phyloP scores from a whole-genome alignment of 2,888 invertebrate genomes.

The Brenthis hecate region DNA sequence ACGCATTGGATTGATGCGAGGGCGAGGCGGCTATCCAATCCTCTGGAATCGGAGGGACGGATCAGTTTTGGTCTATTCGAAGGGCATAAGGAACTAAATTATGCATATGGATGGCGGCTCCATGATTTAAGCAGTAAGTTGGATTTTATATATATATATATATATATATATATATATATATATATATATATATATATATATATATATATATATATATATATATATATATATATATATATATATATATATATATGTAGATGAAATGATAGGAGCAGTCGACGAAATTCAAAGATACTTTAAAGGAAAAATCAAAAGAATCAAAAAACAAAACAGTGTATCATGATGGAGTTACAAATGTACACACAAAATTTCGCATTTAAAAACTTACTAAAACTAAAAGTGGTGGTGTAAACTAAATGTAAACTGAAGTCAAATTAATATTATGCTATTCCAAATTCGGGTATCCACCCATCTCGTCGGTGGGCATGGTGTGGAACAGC shows the following conservation, averaged over 20 bases:
- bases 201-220: too few relatives aligned
- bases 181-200: too few relatives aligned
- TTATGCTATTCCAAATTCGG: conserved; percentile 45
- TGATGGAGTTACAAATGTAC: too few relatives aligned
- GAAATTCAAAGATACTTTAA: too few relatives aligned
- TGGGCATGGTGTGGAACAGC: conserved; percentile 91
- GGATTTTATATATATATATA: too few relatives aligned
- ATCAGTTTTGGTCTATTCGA: conserved; percentile 93
- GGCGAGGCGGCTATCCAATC: conserved; percentile 86
- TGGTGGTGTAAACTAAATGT: neutral
- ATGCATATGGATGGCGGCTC: conserved; percentile 89
- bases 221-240: too few relatives aligned
- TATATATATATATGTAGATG: neutral
- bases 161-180: too few relatives aligned
- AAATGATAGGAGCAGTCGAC: too few relatives aligned
- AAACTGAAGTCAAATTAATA: neutral
- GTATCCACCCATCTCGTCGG: conserved; percentile 82
- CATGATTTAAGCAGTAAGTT: conserved; percentile 89
- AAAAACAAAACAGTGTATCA: too few relatives aligned
- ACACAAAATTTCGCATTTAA: too few relatives aligned
- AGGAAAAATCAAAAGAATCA: too few relatives aligned
- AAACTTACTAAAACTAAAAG: too few relatives aligned
- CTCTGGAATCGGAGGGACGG: conserved; percentile 86
- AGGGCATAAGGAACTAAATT: conserved; percentile 90
- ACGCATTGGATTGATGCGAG: conserved; percentile 91